Conservation (phyloP, 1,140 invertebrate species). For the Zaprionus capensis region DNA sequence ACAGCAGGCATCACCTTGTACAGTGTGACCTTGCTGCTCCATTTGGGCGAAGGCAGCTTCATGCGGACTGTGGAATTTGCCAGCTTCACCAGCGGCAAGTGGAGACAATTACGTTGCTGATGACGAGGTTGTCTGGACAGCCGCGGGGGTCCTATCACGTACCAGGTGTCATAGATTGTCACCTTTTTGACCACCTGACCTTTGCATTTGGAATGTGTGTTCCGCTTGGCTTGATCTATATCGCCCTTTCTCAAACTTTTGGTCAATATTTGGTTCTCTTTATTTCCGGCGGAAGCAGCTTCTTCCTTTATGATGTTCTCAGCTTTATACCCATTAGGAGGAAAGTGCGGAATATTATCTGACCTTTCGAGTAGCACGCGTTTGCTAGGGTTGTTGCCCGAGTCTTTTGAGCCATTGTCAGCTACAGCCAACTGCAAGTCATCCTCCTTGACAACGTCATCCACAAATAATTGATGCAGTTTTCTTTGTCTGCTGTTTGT, state of each 20-base stretch:
- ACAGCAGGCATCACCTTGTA: constrained; percentile 57
- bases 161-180: constrained; percentile 81
- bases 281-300: background rate
- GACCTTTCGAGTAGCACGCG: background rate
- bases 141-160: constrained; percentile 59
- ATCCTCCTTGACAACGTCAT: constrained; percentile 7
- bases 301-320: background rate
- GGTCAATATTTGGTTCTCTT: background rate
- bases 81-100: constrained; percentile 71
- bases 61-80: constrained; percentile 67
- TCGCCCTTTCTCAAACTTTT: background rate
- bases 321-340: background rate
- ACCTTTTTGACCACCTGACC: constrained; percentile 58
- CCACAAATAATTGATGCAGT: constrained; percentile 8
- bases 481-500: background rate
- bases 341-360: background rate
- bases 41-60: constrained; percentile 56
- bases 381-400: background rate
- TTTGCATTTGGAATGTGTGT: background rate
- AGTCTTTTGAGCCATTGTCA: no score
- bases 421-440: background rate
- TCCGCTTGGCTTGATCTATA: background rate
- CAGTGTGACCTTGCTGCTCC: constrained; percentile 76
- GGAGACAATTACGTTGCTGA: constrained; percentile 57
- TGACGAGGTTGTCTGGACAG: background rate